phyloP scores from a whole-genome alignment of 2,113 vertebrate genomes.

The Psittacula cyanocephala region DNA sequence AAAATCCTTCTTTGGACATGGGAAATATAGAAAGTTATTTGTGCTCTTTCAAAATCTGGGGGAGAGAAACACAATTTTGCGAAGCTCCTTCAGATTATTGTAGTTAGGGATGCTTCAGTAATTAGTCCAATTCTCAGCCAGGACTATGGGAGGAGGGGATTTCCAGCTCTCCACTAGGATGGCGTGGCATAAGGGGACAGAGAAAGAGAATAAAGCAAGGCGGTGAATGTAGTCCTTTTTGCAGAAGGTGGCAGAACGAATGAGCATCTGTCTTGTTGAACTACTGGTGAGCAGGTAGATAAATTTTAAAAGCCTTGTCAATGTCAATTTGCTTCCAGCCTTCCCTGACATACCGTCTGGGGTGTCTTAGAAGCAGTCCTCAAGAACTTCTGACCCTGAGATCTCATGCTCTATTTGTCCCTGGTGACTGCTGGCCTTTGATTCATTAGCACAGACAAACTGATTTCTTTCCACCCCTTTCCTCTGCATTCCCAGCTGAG shows the following conservation, averaged over 20 bases:
- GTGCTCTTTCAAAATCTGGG: background rate
- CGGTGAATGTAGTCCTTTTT: no score
- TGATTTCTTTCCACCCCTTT: background rate
- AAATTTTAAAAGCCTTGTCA: conserved; percentile 29
- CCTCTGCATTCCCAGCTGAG: background rate
- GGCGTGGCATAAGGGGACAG: background rate
- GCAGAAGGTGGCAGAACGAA: background rate
- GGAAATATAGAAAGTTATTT: background rate
- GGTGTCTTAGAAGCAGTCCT: background rate
- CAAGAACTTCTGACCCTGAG: background rate
- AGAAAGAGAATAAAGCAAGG: background rate
- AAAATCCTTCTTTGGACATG: background rate
- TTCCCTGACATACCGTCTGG: background rate
- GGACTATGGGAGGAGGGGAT: fast-evolving
- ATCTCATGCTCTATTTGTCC: conserved; percentile 61
- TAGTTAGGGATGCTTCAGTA: background rate
- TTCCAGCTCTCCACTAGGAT: background rate
- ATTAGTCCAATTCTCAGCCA: fast-evolving
- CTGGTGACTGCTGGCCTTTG: background rate
- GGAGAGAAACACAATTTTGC: fast-evolving
- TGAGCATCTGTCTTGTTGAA: background rate
- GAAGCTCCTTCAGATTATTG: background rate
- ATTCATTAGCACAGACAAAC: background rate
- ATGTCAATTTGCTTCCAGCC: background rate
- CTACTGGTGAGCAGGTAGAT: background rate